Conservation (phyloP, 2,113 vertebrate species). For the Progne subis region DNA sequence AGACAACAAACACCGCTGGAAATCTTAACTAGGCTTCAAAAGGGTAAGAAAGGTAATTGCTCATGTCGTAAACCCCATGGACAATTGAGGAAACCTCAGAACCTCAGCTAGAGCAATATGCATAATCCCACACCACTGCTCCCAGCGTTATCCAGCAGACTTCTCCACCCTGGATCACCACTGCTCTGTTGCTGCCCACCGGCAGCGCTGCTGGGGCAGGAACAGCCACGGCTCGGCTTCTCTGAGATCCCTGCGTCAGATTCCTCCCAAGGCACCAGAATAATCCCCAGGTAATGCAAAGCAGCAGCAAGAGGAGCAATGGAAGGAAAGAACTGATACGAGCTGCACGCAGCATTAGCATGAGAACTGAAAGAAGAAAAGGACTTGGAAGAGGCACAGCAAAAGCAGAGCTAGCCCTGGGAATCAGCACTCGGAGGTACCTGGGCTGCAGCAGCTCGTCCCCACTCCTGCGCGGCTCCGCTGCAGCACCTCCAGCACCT, state of each 20-base stretch:
- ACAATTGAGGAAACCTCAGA: not conserved
- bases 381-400: not conserved
- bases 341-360: not conserved
- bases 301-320: not conserved
- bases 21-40: not conserved
- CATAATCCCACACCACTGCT: not conserved
- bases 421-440: not conserved
- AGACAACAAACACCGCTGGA: not conserved
- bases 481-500: not conserved
- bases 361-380: not conserved
- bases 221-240: not conserved
- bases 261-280: not conserved
- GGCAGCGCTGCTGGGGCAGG: not conserved
- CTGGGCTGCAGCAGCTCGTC: not conserved
- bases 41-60: not conserved
- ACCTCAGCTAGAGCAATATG: not conserved
- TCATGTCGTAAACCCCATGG: not conserved
- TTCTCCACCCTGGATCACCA: not conserved
- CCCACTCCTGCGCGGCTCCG: not conserved
- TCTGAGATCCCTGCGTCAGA: not conserved
- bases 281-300: not conserved
- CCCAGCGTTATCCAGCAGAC: not conserved
- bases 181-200: rapidly evolving
- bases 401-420: not conserved
- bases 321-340: not conserved